Evolutionary conservation across 2,113 vertebrate species (phyloP), one percentile per base, ranked within the genome.

Genomic region (Odontophorus gujanensis): DNA sequence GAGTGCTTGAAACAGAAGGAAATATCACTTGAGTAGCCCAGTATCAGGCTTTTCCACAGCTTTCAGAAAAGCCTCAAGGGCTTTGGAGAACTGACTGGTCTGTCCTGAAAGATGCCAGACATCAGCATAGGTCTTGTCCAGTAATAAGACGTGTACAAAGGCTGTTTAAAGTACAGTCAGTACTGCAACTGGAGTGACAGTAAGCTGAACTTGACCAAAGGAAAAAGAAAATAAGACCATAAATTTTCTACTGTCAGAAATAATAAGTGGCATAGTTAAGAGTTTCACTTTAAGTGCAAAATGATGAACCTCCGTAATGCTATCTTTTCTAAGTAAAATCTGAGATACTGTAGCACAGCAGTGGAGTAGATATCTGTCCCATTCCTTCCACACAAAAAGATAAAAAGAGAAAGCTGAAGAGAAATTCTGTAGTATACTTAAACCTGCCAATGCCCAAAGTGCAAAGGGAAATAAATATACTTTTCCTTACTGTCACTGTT

Each of bases 181-280:
- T 79, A 25, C 6, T 25, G 20, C 38, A 74, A 63, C 10, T 83
- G 2, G 1, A 20, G 30, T 42, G 26, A 40, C 17, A 45, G 16
- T 43, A 77, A 80, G 4, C 3, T 11, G 17, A 77, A 32, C 48
- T 82, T 83, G 51, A 17, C 13, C 55, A 90, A 91, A 66, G 2
- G 10, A 57, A 48, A 80, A 65, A 58, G 14, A 47, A 87, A 75
- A 90, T 16, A n/a, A 65, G 0, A 82, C 8, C 53, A 73, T 81
- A 77, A 82, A 81, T 92, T 77, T 90, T 7, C 43, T 93, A 68
- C 77, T 92, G 65, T 86, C 51, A 92, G 68, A 96, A 76, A 85
- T 19, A 86, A 78, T 89, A 93, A 87, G 30, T 69, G 88, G 61
- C 92, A 87, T 79, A 93, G 42, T 40, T 74, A 28, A 89, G 24